phyloP scores from a whole-genome alignment of 1,140 invertebrate genomes.

The Coenobita brevimanus region DNA sequence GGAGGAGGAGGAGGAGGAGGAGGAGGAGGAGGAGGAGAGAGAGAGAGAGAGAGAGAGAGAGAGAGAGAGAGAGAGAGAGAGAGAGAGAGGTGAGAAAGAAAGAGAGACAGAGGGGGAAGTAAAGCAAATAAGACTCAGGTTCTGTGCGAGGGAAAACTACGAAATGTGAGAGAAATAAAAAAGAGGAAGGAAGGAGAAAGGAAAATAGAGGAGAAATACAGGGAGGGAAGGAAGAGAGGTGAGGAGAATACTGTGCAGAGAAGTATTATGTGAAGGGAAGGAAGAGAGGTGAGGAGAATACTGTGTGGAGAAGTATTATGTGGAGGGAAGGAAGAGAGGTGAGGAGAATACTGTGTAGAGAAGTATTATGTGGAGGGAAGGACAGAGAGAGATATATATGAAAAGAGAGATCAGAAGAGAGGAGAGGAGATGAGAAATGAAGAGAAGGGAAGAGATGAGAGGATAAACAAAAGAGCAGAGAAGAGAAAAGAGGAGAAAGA shows the following conservation, averaged over 20 bases:
- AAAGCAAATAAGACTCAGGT: neutral
- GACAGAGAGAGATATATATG: no score
- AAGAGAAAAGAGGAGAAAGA: no score
- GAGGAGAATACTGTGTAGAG: neutral
- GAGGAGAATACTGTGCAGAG: neutral
- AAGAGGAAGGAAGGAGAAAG: neutral
- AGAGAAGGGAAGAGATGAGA: no score
- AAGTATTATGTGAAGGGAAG: neutral
- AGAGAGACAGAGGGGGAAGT: neutral
- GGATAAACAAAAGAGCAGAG: no score
- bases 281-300: slow-evolving; percentile 6
- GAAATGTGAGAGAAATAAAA: neutral
- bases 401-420: no score
- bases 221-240: neutral
- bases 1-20: neutral
- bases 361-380: neutral
- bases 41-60: neutral
- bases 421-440: no score
- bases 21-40: neutral
- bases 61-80: neutral
- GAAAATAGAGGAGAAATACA: neutral
- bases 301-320: neutral
- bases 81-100: neutral
- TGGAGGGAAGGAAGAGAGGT: slow-evolving; percentile 1
- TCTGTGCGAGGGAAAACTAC: neutral